A percentile compares a stretch with the other conserved stretches of the same genome.
phyloP scores from a whole-genome alignment of 2,113 vertebrate genomes.

The Centropristis striata region DNA sequence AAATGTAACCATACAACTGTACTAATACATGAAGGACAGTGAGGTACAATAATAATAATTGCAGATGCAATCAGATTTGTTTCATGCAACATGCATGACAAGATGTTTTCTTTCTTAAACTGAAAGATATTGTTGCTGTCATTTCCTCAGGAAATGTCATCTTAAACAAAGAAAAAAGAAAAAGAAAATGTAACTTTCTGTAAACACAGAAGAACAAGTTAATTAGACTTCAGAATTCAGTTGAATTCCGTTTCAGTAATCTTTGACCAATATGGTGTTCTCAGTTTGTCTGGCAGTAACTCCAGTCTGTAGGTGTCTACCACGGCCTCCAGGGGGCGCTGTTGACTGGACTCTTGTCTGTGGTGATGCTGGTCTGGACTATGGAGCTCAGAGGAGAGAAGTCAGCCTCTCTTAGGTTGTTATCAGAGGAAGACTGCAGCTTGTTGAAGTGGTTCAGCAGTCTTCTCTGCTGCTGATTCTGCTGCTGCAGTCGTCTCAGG shows the following conservation, averaged over 20 bases:
- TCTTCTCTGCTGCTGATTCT: conserved; percentile 61
- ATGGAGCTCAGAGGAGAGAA: conserved; percentile 34
- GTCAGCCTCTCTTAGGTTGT: conserved; percentile 32
- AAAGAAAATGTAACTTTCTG: conserved; percentile 21
- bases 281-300: conserved; percentile 17
- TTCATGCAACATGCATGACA: conserved; percentile 55
- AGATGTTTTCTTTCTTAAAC: conserved; percentile 34
- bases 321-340: conserved; percentile 74
- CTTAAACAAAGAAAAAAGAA: neutral
- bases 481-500: conserved; percentile 60
- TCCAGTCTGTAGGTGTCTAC: conserved; percentile 59
- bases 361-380: conserved; percentile 46
- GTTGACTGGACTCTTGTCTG: conserved; percentile 59
- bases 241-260: neutral
- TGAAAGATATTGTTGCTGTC: conserved; percentile 32
- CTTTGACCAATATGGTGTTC: conserved; percentile 54
- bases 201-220: conserved; percentile 48
- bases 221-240: neutral
- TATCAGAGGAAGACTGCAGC: conserved; percentile 39
- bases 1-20: neutral
- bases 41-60: neutral
- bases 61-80: conserved; percentile 24
- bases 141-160: conserved; percentile 47
- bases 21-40: neutral
- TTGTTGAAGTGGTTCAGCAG: too few species aligned